phyloP scores from a whole-genome alignment of 2,888 invertebrate species.

The Lordiphosa andalusiaca region DNA sequence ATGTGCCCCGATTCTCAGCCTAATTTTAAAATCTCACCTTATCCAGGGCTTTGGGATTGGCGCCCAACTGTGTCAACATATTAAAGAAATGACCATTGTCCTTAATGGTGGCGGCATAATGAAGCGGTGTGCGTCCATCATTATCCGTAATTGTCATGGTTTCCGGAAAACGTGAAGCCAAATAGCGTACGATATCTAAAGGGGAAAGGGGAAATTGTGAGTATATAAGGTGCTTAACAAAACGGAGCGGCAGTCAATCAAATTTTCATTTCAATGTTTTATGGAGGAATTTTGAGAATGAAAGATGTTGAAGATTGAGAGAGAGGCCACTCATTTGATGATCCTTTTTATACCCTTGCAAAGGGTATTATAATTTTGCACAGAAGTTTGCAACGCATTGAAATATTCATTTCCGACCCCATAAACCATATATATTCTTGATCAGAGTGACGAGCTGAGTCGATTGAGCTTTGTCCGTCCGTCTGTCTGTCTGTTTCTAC shows the following conservation, averaged over 20 bases:
- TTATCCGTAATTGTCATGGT: conserved; percentile 89
- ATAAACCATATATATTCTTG: too few species aligned
- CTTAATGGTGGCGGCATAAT: conserved; percentile 91
- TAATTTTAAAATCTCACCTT: conserved; percentile 83
- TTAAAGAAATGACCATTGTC: conserved; percentile 95
- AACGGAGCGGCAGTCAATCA: conserved; percentile 1
- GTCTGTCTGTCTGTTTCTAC: too few species aligned
- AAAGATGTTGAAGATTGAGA: too few species aligned
- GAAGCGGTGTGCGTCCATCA: conserved; percentile 91
- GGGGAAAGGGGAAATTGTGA: not conserved
- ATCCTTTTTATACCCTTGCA: too few species aligned
- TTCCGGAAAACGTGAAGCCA: conserved; percentile 91
- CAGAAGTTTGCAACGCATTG: too few species aligned
- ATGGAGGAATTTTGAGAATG: too few species aligned
- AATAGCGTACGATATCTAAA: conserved; percentile 82
- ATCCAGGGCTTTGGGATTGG: conserved; percentile 90
- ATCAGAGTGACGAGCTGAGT: too few species aligned
- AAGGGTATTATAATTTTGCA: too few species aligned
- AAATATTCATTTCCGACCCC: too few species aligned
- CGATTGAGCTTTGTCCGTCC: too few species aligned
- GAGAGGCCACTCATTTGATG: too few species aligned
- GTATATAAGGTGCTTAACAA: not conserved
- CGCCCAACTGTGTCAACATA: conserved; percentile 91
- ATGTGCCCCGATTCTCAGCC: not conserved
- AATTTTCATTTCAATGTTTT: not conserved